Percentiles rank a stretch among this genome's conserved stretches.
phyloP scores from a whole-genome alignment of 2,113 vertebrate genomes.

The Atlantisia rogersi region DNA sequence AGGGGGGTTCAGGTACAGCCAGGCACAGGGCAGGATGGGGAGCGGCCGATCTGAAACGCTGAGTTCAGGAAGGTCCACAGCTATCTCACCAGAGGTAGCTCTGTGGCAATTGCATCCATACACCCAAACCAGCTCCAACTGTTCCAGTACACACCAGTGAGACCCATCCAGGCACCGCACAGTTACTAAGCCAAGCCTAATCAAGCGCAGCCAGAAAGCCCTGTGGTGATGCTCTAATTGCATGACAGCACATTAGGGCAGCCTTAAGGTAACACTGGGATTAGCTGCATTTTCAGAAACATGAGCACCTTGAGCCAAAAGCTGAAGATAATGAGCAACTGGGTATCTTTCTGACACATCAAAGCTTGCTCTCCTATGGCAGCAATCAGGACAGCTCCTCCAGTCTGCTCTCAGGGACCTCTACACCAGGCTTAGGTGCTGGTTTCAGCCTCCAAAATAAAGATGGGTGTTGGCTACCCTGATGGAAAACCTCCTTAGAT shows the following conservation, averaged over 20 bases:
- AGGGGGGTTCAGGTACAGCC: not conserved
- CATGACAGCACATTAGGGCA: slow-evolving; percentile 27
- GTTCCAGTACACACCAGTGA: slow-evolving; percentile 18
- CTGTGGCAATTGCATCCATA: not conserved
- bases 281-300: not conserved
- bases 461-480: not conserved
- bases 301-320: not conserved
- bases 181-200: not conserved
- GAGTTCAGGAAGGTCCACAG: not conserved
- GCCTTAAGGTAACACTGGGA: not conserved
- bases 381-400: not conserved
- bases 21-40: not conserved
- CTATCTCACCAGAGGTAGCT: not conserved
- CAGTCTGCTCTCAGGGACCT: not conserved
- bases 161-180: not conserved
- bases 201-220: not conserved
- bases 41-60: not conserved
- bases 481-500: not conserved
- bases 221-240: slow-evolving; percentile 40
- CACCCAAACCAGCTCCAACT: not conserved
- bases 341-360: not conserved
- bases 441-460: not conserved
- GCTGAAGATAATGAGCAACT: not conserved
- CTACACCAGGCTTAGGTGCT: not conserved
- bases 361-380: not conserved